A percentile compares a stretch with the other conserved stretches of the same genome.
Evolutionary conservation across 2,113 vertebrate species (phyloP).

Genomic region (Phocoena sinus): DNA sequence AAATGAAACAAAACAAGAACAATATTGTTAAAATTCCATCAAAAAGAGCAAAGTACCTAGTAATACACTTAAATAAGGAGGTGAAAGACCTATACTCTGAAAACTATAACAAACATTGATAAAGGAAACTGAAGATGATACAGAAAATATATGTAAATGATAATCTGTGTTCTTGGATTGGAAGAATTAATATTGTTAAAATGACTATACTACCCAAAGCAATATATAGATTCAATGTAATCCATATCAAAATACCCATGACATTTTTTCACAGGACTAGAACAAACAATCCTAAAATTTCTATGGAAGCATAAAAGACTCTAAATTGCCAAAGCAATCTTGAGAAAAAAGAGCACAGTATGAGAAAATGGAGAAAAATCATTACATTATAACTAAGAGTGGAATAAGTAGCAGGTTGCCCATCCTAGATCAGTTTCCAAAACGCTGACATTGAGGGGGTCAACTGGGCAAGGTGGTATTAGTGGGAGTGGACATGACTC

Average conservation of each 20-base stretch:
- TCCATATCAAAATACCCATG: not conserved
- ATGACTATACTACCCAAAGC: not conserved
- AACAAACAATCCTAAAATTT: not conserved
- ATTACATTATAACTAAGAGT: not conserved
- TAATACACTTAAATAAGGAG: not conserved
- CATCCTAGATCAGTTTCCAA: not conserved
- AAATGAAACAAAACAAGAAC: too few relatives aligned
- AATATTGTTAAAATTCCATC: not conserved
- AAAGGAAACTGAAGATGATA: not conserved
- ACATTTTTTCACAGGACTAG: not conserved
- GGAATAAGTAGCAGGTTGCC: not conserved
- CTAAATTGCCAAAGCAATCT: not conserved
- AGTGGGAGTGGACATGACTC: rapidly evolving
- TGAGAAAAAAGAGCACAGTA: not conserved
- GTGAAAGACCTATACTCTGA: not conserved
- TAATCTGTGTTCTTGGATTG: not conserved
- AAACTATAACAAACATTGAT: not conserved
- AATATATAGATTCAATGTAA: not conserved
- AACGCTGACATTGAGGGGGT: not conserved
- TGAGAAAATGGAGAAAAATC: not conserved
- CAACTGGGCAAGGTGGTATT: not conserved
- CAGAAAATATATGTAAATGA: not conserved
- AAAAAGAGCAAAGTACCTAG: not conserved
- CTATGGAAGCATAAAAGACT: not conserved
- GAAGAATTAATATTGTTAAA: not conserved